Evolutionary conservation across 2,797 vertebrate genomes (phyloP), one percentile per base, ranked within the genome.

Genomic region (Synanceia verrucosa): DNA sequence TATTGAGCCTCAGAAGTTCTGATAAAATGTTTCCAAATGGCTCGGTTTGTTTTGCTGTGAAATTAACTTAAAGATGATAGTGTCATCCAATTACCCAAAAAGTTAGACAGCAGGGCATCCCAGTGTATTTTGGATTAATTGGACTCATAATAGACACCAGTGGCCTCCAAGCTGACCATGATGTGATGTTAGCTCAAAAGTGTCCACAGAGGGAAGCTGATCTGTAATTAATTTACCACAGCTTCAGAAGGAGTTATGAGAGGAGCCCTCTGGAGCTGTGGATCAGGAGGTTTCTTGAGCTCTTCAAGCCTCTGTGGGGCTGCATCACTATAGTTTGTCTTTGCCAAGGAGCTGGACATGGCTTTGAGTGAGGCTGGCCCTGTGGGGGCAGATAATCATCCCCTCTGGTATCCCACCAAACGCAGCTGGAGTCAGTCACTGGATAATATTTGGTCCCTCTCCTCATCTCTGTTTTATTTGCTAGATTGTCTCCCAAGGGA

Each of bases 21-120:
- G 86, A 90, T 84, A 78, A 84, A 86, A 82, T 57, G 78, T 87
- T 90, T 89, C 81, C 85, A 76, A 82, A 88, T 85, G 81, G 84
- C 78, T 89, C 51, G 70, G 79, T 84, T 88, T 88, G 84, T 90
- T 88, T 90, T 84, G 79, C 79, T 85, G 83, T 79, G 81, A 86
- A 89, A 86, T 90, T 80, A 83, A 79, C 77, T 80, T 55, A 60
- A 41, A 69, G 77, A 77, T 82, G 79, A 86, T 87, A 87, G 79
- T 74, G 82, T 86, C 81, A 84, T 84, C 86, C 87, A 90, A 88
- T 92, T 91, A 91, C 77, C 70, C 73, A 19, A 19, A 26, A 84
- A 47, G 73, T 87, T 83, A 72, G 80, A 59, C 51, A 78, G 64
- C 78, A 21, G 36, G 11, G 65, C 39, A 60, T 68, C 71, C 60